Evolutionary conservation across 2,797 vertebrate species (phyloP).

Genomic region (Threskiornis aethiopicus): DNA sequence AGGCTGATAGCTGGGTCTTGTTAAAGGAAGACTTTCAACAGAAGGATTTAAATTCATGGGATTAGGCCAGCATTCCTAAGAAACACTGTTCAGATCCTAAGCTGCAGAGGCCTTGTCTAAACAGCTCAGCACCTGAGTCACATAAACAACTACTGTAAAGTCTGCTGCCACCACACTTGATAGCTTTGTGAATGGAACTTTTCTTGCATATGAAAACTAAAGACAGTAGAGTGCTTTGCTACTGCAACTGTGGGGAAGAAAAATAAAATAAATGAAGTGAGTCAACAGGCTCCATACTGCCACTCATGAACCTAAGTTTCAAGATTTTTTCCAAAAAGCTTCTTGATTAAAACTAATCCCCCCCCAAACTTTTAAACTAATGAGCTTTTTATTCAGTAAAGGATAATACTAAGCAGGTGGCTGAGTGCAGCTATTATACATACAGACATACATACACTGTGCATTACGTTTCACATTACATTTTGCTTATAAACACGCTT

Average conservation of each 20-base stretch:
- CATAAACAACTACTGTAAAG: conserved; percentile 12
- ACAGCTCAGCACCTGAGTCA: conserved; percentile 9
- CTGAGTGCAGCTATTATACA: background rate
- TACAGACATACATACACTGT: background rate
- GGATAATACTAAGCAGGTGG: background rate
- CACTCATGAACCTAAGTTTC: background rate
- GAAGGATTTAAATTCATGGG: conserved; percentile 17
- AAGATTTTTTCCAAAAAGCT: background rate
- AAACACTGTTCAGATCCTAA: background rate
- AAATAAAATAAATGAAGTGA: background rate
- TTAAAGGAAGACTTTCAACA: conserved; percentile 19
- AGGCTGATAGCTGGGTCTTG: background rate
- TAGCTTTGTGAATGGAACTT: background rate
- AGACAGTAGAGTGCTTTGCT: background rate
- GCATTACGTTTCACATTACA: background rate
- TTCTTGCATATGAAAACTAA: background rate
- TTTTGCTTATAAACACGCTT: background rate
- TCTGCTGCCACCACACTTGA: background rate
- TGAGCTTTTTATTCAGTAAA: background rate
- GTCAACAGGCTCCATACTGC: background rate
- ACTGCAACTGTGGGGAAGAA: background rate
- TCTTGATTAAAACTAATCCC: background rate
- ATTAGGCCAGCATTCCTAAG: conserved; percentile 6
- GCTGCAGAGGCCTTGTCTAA: background rate
- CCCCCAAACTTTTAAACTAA: background rate